These are phyloP conservation scores for Promerops cafer DNA, from an alignment of 2,113 vertebrate genomes.

Conservation along the genomic window DNA sequence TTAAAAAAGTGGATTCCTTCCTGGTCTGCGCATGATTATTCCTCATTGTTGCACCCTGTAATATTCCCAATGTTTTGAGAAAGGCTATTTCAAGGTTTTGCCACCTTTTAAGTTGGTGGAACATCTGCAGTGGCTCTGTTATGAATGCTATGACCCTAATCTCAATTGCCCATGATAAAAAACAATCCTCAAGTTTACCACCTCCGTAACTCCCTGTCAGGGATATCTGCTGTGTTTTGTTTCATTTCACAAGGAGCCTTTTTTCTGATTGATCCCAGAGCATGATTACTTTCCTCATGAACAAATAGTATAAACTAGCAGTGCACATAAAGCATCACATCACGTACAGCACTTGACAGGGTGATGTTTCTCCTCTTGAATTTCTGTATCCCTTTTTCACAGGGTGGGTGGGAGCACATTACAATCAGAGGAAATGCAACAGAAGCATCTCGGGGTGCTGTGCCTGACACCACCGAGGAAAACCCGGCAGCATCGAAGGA, in stretches of 20 bases:
- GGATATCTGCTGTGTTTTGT: neutral
- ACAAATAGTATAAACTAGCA: neutral
- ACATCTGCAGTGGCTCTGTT: neutral
- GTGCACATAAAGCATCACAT: neutral
- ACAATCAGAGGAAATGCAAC: constrained; percentile 84
- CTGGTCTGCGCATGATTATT: neutral
- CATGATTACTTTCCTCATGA: neutral
- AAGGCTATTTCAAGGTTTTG: neutral
- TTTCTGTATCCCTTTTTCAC: neutral
- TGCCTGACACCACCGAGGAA: neutral
- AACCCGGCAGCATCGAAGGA: neutral
- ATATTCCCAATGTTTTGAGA: neutral
- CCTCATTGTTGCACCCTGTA: neutral
- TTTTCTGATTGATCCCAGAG: neutral
- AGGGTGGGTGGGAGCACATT: constrained; percentile 97
- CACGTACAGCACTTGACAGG: neutral
- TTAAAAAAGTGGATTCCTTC: neutral
- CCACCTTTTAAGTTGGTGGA: neutral
- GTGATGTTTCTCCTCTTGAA: neutral
- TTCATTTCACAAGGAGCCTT: neutral
- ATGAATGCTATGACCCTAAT: neutral
- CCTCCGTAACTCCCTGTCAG: neutral
- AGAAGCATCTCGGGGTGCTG: constrained; percentile 49
- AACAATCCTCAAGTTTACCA: neutral
- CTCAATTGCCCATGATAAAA: neutral